A percentile compares a stretch with the other conserved stretches of the same genome.
phyloP scores from a whole-genome alignment of 2,113 vertebrate genomes.

The Vulpes ferrilata region DNA sequence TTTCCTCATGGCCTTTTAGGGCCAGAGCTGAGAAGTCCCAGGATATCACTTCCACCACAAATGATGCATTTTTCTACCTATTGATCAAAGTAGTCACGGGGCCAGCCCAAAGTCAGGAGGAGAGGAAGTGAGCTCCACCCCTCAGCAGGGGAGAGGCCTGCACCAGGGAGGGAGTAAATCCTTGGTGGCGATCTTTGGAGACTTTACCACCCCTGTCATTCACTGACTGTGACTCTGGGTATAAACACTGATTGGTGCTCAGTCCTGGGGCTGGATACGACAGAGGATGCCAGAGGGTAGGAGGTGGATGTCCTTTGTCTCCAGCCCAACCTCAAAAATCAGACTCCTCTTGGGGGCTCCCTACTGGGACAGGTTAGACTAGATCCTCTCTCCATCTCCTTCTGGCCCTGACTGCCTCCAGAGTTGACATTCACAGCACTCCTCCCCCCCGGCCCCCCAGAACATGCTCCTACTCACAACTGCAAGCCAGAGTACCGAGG shows the following conservation, averaged over 20 bases:
- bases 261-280: not conserved
- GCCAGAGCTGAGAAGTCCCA: not conserved
- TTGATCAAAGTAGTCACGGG: not conserved
- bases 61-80: not conserved
- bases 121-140: not conserved
- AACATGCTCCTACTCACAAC: not conserved
- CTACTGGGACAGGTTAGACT: not conserved
- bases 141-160: not conserved
- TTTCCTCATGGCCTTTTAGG: not conserved
- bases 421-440: not conserved
- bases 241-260: not conserved
- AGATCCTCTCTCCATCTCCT: not conserved
- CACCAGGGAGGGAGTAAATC: not conserved
- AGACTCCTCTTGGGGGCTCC: not conserved
- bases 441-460: rapidly evolving
- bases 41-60: not conserved
- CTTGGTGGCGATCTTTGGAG: not conserved
- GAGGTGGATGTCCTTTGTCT: not conserved
- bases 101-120: not conserved
- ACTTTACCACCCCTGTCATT: not conserved
- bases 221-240: not conserved
- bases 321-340: not conserved
- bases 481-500: not conserved
- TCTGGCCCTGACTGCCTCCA: not conserved
- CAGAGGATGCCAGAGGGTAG: not conserved